Evolutionary conservation across 2,113 vertebrate species (phyloP), one percentile per base, ranked within the genome.

Genomic region (Mustela lutreola): DNA sequence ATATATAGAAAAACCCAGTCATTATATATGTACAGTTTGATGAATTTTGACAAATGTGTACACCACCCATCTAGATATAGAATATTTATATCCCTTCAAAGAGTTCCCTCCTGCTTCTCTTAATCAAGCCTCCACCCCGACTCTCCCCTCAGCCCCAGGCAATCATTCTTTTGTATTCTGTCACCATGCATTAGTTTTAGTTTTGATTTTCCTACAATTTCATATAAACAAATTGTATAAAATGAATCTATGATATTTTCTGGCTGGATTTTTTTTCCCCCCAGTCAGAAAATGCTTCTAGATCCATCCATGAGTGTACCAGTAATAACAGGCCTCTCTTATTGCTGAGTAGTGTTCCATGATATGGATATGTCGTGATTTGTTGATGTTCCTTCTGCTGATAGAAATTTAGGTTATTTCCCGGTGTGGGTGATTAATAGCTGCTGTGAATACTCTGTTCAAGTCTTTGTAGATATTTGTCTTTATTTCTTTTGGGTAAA

Each of bases 141-240:
- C 16, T 76, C 19, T 50, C 60, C 42, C 26, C 24, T 26, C 42
- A 36, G 36, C 36, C 15, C 1, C 42, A 50, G 42, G 56, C 33
- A 80, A 12, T 28, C 45, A 70, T 50, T 71, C 28, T n/a, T 91
- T 48, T 78, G 8, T 85, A 92, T 91, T 91, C 53, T 60, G 48
- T 85, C 62, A 21, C 4, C 70, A 5, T 65, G 36, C 28, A 39
- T 95, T 67, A 28, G 4, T 53, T 81, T 95, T 62, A 28, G 4
- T 48, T 85, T 96, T 86, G 3, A 89, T 80, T 93, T 91, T 82
- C 93, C 62, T 73, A 95, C 36, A 48, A 90, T 92, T 90, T 94
- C 56, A 86, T 95, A 63, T 90, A 83, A 33, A 42, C 87, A 7
- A 92, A 62, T 97, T n/a, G 11, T 39, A 63, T 58, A 60, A 67